A percentile compares a stretch with the other conserved stretches of the same genome.
Evolutionary conservation across 2,797 vertebrate genomes (phyloP).

Genomic region (Epinephelus malabaricus): DNA sequence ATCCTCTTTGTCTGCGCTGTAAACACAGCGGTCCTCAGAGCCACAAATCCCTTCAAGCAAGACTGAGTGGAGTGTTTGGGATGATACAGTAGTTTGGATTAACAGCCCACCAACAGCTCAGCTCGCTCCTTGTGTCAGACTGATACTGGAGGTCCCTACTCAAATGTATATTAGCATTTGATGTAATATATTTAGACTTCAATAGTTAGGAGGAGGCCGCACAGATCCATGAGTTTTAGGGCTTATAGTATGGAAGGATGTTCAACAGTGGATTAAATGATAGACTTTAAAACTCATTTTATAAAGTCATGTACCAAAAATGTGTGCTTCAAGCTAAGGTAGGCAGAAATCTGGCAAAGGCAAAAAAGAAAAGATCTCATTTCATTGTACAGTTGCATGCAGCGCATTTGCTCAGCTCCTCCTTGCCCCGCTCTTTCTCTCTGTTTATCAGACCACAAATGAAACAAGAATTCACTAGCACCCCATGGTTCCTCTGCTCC

Average conservation of each 20-base stretch:
- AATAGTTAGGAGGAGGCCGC: not conserved
- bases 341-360: too few relatives aligned
- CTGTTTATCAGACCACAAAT: too few relatives aligned
- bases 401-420: too few relatives aligned
- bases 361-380: too few relatives aligned
- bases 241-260: not conserved
- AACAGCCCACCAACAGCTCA: conserved; percentile 36
- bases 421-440: too few relatives aligned
- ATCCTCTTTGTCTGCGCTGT: conserved; percentile 50
- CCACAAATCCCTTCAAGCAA: conserved; percentile 56
- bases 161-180: not conserved
- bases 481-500: too few relatives aligned
- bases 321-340: too few relatives aligned
- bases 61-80: conserved; percentile 52
- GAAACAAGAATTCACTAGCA: too few relatives aligned
- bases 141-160: not conserved
- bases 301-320: not conserved
- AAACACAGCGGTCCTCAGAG: conserved; percentile 49
- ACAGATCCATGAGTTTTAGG: not conserved
- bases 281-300: not conserved
- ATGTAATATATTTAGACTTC: not conserved
- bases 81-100: conserved; percentile 53
- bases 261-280: not conserved
- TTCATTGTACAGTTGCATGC: too few relatives aligned
- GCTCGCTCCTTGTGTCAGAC: conserved; percentile 27